Conservation (phyloP, 2,797 vertebrate species). For the Odontamblyopus lacepedii region DNA sequence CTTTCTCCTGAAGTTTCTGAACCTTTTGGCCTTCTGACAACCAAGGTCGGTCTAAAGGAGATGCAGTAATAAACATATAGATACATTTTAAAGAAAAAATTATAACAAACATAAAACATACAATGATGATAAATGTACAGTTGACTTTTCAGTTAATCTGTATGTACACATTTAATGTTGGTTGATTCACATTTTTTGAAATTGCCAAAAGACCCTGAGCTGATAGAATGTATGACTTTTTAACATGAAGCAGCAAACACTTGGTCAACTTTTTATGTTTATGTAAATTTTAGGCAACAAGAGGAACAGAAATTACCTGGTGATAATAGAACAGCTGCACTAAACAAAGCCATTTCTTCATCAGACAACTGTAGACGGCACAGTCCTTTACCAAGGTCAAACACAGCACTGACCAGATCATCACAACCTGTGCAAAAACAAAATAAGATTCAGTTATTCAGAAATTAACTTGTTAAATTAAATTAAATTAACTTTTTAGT, state of each 20-base stretch:
- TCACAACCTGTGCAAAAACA: conserved; percentile 83
- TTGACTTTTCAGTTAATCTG: neutral
- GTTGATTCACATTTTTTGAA: neutral
- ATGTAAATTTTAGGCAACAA: neutral
- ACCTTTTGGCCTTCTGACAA: conserved; percentile 86
- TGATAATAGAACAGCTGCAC: conserved; percentile 84
- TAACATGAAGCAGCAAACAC: neutral
- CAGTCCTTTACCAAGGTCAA: conserved; percentile 87
- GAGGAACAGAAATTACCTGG: conserved; percentile 75
- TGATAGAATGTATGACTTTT: neutral
- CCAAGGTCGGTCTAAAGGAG: conserved; percentile 83
- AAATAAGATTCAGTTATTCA: neutral
- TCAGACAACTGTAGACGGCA: conserved; percentile 88
- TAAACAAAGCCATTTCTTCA: conserved; percentile 90
- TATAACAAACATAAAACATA: neutral
- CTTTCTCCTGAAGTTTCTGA: conserved; percentile 89
- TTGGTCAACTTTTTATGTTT: conserved; percentile 5
- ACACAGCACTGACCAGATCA: conserved; percentile 84
- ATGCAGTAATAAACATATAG: neutral
- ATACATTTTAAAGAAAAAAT: neutral
- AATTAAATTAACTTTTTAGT: neutral
- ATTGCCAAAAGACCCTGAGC: neutral
- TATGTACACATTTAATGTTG: neutral
- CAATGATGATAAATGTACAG: neutral
- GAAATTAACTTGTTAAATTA: neutral